Evolutionary conservation across 2,797 vertebrate species (phyloP).

Genomic region (Onychomys arenicola): DNA sequence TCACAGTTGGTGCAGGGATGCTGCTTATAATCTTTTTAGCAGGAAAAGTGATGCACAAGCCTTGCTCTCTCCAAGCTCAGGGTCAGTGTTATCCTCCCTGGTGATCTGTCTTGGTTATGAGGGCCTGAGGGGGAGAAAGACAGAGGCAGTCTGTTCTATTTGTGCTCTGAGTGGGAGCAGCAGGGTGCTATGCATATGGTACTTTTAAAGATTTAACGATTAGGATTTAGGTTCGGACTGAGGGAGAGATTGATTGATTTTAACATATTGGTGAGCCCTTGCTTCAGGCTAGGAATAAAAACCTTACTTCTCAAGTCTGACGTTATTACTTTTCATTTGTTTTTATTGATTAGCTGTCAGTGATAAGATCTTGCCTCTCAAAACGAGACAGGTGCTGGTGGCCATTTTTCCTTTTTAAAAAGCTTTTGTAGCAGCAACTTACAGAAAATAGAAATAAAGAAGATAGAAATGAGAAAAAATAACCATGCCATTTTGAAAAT

Average conservation of each 20-base stretch:
- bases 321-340: conserved; percentile 87
- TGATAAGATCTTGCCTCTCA: conserved; percentile 81
- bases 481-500: conserved; percentile 9
- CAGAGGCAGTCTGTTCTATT: background rate
- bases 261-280: conserved; percentile 76
- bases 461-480: conserved; percentile 63
- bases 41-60: rapidly evolving
- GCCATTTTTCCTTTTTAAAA: conserved; percentile 76
- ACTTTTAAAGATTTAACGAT: conserved; percentile 73
- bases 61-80: rapidly evolving
- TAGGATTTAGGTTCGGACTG: conserved; percentile 70
- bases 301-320: conserved; percentile 83
- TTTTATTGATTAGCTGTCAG: conserved; percentile 87
- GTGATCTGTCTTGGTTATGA: conserved; percentile 25
- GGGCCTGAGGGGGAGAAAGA: background rate
- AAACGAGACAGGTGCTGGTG: conserved; percentile 80
- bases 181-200: conserved; percentile 55
- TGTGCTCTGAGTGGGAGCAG: background rate
- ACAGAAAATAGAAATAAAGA: conserved; percentile 64
- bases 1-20: background rate
- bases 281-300: conserved; percentile 82
- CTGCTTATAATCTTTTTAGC: conserved; percentile 42
- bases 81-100: background rate
- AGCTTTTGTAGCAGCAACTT: conserved; percentile 69
- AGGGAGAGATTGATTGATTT: conserved; percentile 83